Evolutionary conservation across 2,113 vertebrate genomes (phyloP).

Genomic region (Sitta europaea): DNA sequence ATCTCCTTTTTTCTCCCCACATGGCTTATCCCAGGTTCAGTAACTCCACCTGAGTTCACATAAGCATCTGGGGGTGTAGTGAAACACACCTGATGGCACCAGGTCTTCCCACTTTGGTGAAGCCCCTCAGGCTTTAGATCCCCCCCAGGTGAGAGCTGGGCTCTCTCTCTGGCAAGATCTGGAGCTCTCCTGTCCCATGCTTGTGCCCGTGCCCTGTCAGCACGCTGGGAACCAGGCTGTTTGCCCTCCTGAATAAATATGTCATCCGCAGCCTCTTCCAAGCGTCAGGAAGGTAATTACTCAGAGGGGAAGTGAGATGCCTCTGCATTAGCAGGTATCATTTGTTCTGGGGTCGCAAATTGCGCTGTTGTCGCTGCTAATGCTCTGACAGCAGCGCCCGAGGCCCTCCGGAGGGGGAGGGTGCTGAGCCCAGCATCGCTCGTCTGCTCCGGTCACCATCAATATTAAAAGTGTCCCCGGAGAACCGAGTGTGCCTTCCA

Average conservation of each 20-base stretch:
- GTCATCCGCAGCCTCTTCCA: not conserved
- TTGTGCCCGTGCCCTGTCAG: not conserved
- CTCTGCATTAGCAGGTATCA: not conserved
- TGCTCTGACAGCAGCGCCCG: not conserved
- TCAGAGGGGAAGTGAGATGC: not conserved
- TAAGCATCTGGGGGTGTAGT: not conserved
- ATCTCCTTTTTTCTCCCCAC: accelerated
- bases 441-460: not conserved
- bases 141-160: accelerated
- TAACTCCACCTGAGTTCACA: not conserved
- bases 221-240: accelerated
- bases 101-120: not conserved
- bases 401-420: not conserved
- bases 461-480: too few relatives aligned
- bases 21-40: accelerated
- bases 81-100: not conserved
- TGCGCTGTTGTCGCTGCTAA: not conserved
- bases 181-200: too few relatives aligned
- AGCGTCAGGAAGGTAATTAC: not conserved
- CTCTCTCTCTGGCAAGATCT: accelerated
- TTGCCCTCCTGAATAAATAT: not conserved
- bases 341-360: not conserved
- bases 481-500: accelerated
- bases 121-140: not conserved
- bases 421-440: not conserved